Base-by-base conservation (phyloP, 2,888 invertebrate genomes). In the Heliothis peltigera region DNA sequence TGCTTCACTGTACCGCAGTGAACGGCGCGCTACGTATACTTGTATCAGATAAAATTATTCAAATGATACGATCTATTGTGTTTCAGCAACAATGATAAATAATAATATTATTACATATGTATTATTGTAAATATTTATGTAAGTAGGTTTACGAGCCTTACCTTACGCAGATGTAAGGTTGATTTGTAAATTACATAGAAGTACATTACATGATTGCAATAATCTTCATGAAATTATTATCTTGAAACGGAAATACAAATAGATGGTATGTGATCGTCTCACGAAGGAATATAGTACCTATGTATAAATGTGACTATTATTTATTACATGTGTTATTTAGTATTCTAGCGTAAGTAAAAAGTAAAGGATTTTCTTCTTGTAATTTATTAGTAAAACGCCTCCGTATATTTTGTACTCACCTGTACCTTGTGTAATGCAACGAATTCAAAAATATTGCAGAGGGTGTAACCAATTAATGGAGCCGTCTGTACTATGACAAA, bases 1-100 rank as follows among this genome's bases (percentile, higher is more conserved):
- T 76, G 18, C 39, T 62, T 78, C 79, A 81, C 71, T 60, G 77
- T 80, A 72, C 80, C 7, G 22, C 58, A 44, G 67, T 64, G 70
- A 70, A 70, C 77, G 79, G 85, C 77, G 81, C 79, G 84, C 64
- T 87, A 87, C 86, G 86, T 91, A 91, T 89, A 89, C 89, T 90
- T 91, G 89, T 89, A 91, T 90, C 90, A 89, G 92, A 93, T 92
- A 92, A 92, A 92, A 92, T 92, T 92, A 94, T 93, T 93, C 92
- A 93, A 93, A 94, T 92, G 91, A 93, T 93, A 93, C 90, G 90
- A 92, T 92, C 92, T 93, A 92, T 93, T 93, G 93, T 92, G 89
- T 91, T 92, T 90, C 91, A 89, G 88, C 87, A 90, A 93, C 93
- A 92, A 92, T 92, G 92, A 92, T 93, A 92, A 91, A 93, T 91